Base-by-base conservation (phyloP, 2,888 invertebrate genomes). In the Acanthosepion esculentum region DNA sequence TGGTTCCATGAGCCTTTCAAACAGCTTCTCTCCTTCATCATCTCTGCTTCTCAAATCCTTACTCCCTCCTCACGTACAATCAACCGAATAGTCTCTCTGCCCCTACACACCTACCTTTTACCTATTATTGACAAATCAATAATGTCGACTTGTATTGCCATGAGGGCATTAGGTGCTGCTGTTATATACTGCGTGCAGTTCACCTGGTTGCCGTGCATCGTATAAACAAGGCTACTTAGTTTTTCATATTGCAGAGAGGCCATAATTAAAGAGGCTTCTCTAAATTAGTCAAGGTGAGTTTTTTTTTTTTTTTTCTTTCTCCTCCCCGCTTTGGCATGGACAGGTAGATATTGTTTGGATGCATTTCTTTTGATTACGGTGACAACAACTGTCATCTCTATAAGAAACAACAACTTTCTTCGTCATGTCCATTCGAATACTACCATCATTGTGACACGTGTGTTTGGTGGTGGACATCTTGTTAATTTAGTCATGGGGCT, bases 91-190 rank as follows among this genome's bases (percentile, higher is more conserved):
- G 78, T n/a, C 29, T 12, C 78, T n/a, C 78, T n/a, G n/a, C 29
- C 78, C 78, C 29, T 64, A 29, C 78, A 8, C 29, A 29, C 64
- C 64, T 64, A 4, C 15, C 64, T 29, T 29, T 12, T 29, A 29
- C 29, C 78, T 78, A 78, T n/a, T 12, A 78, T 78, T 78, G 78
- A 78, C 78, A 78, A 78, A 78, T 78, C 78, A n/a, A 78, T 78
- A 78, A 78, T 78, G 78, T 78, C 78, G 78, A 78, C 78, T 78
- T 78, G 78, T 78, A n/a, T n/a, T 78, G n/a, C 78, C 78, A n/a
- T 78, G n/a, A n/a, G 78, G 78, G 78, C 78, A 78, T 78, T 78
- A n/a, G n/a, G 78, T 78, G 78, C 78, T 78, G 78, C n/a, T 78
- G 78, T 78, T 29, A n/a, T 8, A n/a, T 78, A 29, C 78, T 8